Conservation (phyloP, 2,888 invertebrate genomes). For the Pheosia tremula region DNA sequence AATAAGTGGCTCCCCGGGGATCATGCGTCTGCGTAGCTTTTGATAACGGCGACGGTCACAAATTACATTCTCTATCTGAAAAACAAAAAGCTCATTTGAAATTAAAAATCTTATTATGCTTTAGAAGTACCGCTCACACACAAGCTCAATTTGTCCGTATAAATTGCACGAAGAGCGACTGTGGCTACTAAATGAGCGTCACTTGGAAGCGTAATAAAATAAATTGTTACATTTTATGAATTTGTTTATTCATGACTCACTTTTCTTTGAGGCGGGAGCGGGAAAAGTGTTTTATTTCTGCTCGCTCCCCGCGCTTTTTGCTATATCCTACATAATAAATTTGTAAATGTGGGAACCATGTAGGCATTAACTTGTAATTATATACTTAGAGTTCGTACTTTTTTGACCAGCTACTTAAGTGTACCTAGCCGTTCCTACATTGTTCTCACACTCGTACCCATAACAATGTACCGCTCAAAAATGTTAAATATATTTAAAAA, state of each 20-base stretch:
- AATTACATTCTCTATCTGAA: conserved; percentile 1
- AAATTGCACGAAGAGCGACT: conserved; percentile 38
- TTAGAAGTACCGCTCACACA: conserved; percentile 46
- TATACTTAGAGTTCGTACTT: too few species aligned
- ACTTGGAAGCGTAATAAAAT: conserved; percentile 25
- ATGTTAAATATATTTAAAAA: too few species aligned
- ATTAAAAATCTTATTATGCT: conserved; percentile 55
- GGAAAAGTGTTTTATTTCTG: not conserved
- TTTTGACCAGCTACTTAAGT: too few species aligned
- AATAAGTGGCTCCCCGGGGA: conserved; percentile 15
- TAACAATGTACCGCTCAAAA: too few species aligned
- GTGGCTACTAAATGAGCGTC: conserved; percentile 23
- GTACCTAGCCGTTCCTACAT: too few species aligned
- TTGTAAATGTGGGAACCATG: not conserved
- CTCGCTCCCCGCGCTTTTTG: too few species aligned
- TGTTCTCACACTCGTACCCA: too few species aligned
- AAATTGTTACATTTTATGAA: conserved; percentile 37
- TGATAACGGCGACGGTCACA: conserved; percentile 5
- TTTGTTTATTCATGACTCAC: conserved; percentile 33
- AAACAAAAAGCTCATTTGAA: conserved; percentile 4
- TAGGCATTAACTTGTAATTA: too few species aligned
- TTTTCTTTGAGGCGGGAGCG: not conserved
- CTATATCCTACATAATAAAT: too few species aligned
- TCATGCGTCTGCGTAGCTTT: not conserved
- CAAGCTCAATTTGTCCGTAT: conserved; percentile 45